phyloP scores from a whole-genome alignment of 1,140 invertebrate species.

The Orchestia grillus region DNA sequence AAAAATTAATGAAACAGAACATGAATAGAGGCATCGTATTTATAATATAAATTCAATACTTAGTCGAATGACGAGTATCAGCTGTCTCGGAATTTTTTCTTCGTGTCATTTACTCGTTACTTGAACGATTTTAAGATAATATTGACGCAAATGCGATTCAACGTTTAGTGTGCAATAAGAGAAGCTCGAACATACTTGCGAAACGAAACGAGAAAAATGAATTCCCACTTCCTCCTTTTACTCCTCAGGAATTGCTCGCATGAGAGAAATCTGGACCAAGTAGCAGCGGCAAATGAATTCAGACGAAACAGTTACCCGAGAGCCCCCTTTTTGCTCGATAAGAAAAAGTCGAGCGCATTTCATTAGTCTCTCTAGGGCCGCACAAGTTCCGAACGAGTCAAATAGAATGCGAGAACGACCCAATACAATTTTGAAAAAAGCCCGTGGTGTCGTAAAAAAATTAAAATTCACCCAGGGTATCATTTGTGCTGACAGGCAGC shows the following conservation, averaged over 20 bases:
- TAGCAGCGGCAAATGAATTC: neutral
- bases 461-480: constrained; percentile 35
- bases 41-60: too few relatives aligned
- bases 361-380: constrained; percentile 10
- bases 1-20: neutral
- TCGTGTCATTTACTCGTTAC: too few relatives aligned
- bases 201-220: neutral
- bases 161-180: neutral
- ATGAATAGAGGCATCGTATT: neutral
- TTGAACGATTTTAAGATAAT: too few relatives aligned
- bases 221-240: neutral
- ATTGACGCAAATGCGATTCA: neutral
- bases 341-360: neutral
- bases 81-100: too few relatives aligned
- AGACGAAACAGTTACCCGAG: neutral
- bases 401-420: neutral
- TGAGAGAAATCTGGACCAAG: neutral
- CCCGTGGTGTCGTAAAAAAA: constrained; percentile 7
- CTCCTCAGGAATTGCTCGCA: neutral
- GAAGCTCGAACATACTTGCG: neutral
- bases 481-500: constrained; percentile 40
- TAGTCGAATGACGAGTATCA: too few relatives aligned
- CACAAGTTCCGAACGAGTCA: neutral
- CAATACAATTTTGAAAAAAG: constrained; percentile 42
- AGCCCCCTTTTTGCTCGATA: neutral